Conservation (phyloP, 1,140 invertebrate genomes). For the Pissodes strobi region DNA sequence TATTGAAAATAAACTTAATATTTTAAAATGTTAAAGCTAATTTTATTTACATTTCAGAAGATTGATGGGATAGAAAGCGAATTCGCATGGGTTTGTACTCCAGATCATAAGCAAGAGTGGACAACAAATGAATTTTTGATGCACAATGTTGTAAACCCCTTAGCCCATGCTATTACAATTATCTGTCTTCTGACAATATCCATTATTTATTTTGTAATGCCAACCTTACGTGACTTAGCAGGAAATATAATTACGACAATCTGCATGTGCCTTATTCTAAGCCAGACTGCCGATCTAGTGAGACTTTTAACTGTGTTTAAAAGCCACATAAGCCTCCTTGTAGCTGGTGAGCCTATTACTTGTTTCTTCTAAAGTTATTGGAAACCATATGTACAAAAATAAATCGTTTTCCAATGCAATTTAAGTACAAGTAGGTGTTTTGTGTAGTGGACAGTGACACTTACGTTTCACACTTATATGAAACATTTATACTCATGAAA, state of each 20-base stretch:
- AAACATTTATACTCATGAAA: too few relatives aligned
- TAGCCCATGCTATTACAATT: slow-evolving; percentile 73
- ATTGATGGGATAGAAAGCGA: slow-evolving; percentile 57
- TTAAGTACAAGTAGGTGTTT: too few relatives aligned
- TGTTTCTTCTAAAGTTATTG: neutral
- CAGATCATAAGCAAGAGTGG: slow-evolving; percentile 68
- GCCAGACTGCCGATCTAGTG: slow-evolving; percentile 76
- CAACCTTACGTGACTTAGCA: slow-evolving; percentile 78
- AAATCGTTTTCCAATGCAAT: neutral
- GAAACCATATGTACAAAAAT: neutral
- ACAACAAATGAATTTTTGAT: slow-evolving; percentile 72
- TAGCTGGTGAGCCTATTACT: slow-evolving; percentile 63
- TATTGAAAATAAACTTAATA: too few relatives aligned
- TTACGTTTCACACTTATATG: too few relatives aligned
- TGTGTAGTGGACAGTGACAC: too few relatives aligned
- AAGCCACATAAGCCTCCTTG: slow-evolving; percentile 76
- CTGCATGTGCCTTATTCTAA: slow-evolving; percentile 72
- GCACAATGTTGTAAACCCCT: slow-evolving; percentile 73
- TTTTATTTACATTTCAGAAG: too few relatives aligned
- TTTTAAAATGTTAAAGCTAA: too few relatives aligned
- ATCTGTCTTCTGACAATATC: slow-evolving; percentile 72
- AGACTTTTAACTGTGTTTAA: slow-evolving; percentile 78
- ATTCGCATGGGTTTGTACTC: slow-evolving; percentile 76
- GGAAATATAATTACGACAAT: slow-evolving; percentile 84
- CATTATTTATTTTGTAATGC: slow-evolving; percentile 81